Conservation (phyloP, 2,888 invertebrate species). For the Drosophila suboccidentalis region DNA sequence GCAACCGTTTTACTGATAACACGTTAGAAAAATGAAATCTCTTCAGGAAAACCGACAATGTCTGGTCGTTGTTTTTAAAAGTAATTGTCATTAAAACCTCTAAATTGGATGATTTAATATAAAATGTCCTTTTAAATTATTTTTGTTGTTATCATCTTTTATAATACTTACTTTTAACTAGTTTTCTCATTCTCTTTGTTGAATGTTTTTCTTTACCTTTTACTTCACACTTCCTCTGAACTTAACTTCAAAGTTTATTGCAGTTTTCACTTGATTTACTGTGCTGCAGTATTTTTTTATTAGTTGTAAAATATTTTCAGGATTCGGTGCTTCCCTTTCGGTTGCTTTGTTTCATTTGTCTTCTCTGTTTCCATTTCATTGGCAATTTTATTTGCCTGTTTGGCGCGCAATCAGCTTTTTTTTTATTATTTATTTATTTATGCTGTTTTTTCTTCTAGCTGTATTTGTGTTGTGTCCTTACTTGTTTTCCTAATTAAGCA, state of each 20-base stretch:
- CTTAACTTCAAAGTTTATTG: conserved; percentile 32
- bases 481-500: conserved; percentile 74
- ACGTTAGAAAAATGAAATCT: no score
- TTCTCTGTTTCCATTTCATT: conserved; percentile 45
- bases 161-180: neutral
- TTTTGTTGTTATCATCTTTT: neutral
- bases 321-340: conserved; percentile 23
- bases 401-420: conserved; percentile 65
- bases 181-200: neutral
- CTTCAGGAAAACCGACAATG: no score
- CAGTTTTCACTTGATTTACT: conserved; percentile 73
- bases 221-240: conserved; percentile 13
- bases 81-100: no score
- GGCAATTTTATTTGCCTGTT: conserved; percentile 54
- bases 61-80: no score
- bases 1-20: no score
- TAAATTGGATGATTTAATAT: no score
- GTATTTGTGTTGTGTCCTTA: conserved; percentile 48
- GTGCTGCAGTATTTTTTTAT: conserved; percentile 68
- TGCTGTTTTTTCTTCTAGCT: conserved; percentile 32
- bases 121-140: neutral
- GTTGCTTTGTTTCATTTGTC: conserved; percentile 10
- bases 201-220: conserved; percentile 20
- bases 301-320: conserved; percentile 66
- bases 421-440: conserved; percentile 47